Conservation (phyloP, 2,888 invertebrate species). For the Hirudinaria manillensis region DNA sequence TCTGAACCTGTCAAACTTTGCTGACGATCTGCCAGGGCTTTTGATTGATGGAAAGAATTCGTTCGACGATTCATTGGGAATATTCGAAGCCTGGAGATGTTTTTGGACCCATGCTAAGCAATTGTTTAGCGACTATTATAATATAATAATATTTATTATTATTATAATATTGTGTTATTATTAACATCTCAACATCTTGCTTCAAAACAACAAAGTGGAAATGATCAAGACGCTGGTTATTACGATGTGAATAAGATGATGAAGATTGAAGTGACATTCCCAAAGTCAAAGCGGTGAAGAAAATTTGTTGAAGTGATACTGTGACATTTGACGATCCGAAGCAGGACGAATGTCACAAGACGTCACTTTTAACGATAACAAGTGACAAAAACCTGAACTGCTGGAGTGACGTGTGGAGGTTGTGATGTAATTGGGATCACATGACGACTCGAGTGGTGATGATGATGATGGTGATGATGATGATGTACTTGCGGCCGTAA, state of each 20-base stretch:
- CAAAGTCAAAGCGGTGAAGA: background rate
- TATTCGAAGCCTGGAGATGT: too few species aligned
- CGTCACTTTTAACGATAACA: background rate
- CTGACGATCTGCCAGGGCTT: too few species aligned
- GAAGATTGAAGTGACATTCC: background rate
- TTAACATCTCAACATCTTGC: too few species aligned
- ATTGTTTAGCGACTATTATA: too few species aligned
- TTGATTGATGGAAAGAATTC: too few species aligned
- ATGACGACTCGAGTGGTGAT: background rate
- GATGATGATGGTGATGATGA: conserved; percentile 11
- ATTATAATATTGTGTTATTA: too few species aligned
- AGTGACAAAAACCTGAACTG: background rate
- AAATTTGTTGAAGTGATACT: background rate
- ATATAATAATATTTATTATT: too few species aligned
- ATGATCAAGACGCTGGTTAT: background rate
- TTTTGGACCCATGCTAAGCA: too few species aligned
- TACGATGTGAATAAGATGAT: background rate
- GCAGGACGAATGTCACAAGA: background rate
- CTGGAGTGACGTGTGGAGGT: background rate
- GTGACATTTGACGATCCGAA: too few species aligned
- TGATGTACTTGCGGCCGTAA: background rate
- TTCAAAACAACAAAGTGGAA: background rate
- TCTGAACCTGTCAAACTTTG: too few species aligned
- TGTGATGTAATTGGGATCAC: conserved; percentile 3
- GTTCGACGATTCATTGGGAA: too few species aligned